Percentiles rank a stretch among this genome's conserved stretches.
Conservation (phyloP, 2,113 vertebrate species). For the Oceanodroma tethys region DNA sequence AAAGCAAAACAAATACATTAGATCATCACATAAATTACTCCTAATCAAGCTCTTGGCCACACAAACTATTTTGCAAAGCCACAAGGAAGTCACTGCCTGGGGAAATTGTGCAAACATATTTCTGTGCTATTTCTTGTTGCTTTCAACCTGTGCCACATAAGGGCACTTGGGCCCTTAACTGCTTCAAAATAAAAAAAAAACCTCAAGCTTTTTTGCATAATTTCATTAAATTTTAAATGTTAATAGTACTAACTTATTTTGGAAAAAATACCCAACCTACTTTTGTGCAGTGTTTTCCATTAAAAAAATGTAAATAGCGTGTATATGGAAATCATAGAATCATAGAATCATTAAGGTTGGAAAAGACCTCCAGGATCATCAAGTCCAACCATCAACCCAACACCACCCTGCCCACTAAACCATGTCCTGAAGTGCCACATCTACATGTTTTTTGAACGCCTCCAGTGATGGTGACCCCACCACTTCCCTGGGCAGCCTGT, state of each 20-base stretch:
- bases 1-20: neutral
- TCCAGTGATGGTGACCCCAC: too few species aligned
- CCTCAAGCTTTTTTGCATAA: neutral
- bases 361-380: too few species aligned
- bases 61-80: neutral
- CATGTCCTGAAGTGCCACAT: too few species aligned
- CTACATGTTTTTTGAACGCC: too few species aligned
- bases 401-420: too few species aligned
- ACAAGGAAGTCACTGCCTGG: neutral
- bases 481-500: too few species aligned
- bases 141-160: neutral
- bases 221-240: neutral
- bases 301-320: neutral
- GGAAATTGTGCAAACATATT: neutral
- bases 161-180: neutral
- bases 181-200: neutral
- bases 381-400: too few species aligned
- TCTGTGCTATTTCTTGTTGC: neutral
- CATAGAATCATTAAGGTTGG: too few species aligned
- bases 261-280: neutral
- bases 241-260: neutral
- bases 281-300: neutral
- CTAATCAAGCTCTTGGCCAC: neutral
- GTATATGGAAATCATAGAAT: neutral
- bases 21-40: neutral